Conservation (phyloP, 2,113 vertebrate genomes). For the Anhinga rufa region DNA sequence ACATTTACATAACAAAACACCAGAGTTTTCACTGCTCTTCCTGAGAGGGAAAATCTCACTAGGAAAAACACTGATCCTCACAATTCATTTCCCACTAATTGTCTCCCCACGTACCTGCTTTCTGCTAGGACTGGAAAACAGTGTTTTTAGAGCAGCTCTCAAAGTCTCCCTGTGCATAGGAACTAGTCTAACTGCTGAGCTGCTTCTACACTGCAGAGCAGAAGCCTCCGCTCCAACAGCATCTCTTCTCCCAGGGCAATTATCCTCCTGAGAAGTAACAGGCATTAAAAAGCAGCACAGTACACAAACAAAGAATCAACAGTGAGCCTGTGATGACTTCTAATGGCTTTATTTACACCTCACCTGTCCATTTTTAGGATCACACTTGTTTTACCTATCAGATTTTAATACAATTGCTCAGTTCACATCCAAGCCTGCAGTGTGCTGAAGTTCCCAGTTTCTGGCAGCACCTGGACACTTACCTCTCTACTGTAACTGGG, state of each 20-base stretch:
- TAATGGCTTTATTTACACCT: neutral
- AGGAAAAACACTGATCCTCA: neutral
- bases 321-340: neutral
- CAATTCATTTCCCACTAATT: neutral
- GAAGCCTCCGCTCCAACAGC: neutral
- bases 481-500: neutral
- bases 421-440: neutral
- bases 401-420: neutral
- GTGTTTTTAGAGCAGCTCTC: neutral
- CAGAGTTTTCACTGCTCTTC: neutral
- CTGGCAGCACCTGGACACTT: neutral
- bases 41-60: neutral
- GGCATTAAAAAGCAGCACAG: neutral
- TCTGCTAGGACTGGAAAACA: neutral
- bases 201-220: neutral
- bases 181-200: neutral
- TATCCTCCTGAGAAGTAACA: neutral
- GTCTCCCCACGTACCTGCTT: neutral
- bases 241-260: neutral
- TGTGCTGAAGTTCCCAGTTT: neutral
- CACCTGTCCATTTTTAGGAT: neutral
- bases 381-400: neutral
- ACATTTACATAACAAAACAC: neutral
- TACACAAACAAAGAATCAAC: neutral
- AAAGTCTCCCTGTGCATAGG: neutral